Evolutionary conservation across 2,113 vertebrate species (phyloP).

Genomic region (Oenanthe melanoleuca): DNA sequence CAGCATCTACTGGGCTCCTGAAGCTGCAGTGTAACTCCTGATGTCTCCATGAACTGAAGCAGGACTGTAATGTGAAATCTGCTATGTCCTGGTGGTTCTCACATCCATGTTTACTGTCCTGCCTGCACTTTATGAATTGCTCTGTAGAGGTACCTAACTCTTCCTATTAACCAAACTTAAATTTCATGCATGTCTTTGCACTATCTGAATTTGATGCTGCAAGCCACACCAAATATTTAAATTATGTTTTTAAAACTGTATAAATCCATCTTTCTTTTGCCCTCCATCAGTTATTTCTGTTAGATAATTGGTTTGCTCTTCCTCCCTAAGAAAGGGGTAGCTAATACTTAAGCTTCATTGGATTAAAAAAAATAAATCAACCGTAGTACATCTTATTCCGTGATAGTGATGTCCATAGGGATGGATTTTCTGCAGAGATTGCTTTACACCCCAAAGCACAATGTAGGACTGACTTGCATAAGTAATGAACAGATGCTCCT

Average conservation of each 20-base stretch:
- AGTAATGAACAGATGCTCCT: constrained; percentile 42
- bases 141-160: not conserved
- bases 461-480: constrained; percentile 22
- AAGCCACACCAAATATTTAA: not conserved
- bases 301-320: not conserved
- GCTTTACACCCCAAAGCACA: constrained; percentile 44
- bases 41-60: not conserved
- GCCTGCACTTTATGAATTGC: not conserved
- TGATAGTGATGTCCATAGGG: not conserved
- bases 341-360: constrained; percentile 36
- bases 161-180: not conserved
- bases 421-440: constrained; percentile 52
- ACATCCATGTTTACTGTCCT: not conserved
- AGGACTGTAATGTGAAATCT: not conserved
- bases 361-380: constrained; percentile 41
- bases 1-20: not conserved
- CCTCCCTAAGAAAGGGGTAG: not conserved
- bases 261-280: not conserved
- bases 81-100: not conserved
- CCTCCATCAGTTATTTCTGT: not conserved
- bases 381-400: not conserved
- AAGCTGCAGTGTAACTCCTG: not conserved
- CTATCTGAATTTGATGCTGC: not conserved
- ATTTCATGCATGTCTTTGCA: not conserved
- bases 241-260: not conserved